Evolutionary conservation across 2,113 vertebrate species (phyloP), one percentile per base, ranked within the genome.

Genomic region (Laticauda laticaudata): DNA sequence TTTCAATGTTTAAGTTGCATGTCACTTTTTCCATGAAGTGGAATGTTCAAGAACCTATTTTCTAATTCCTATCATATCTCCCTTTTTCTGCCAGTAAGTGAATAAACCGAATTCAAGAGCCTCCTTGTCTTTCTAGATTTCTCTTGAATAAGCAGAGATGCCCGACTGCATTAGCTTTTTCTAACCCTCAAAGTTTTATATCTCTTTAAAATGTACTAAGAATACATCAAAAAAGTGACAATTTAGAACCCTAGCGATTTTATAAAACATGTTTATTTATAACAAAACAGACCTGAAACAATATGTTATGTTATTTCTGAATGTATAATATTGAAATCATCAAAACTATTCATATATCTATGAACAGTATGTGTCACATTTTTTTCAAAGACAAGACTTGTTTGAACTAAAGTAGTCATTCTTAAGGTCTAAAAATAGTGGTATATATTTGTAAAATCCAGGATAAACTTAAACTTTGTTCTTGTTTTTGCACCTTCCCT

Each of bases 371-470:
- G 15, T 81, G 69, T 89, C 43, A 26, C 34, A 87, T 34, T 56
- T 92, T 93, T 93, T 57, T 26, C 48, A 92, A 96, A 92, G 93
- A 87, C 94, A 91, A 94, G 43, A 69, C 39, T 91, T 53, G 91
- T 94, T 93, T 81, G 59, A 87, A 93, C 90, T 87, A 91, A 89
- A 95, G 85, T 86, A 94, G 92, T 93, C 95, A 94, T 85, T 96
- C 90, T 92, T 93, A 95, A 95, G 90, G 90, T 43, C 86, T 0
- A 0, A 88, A 96, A 96, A 96, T 95, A 96, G 88, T 88, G 59
- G 92, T 95, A 96, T 97, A 95, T 94, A 97, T 96, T 93, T 96
- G 95, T 92, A 96, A 96, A 93, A 92, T 94, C 95, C 94, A 96
- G 91, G 61, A 92, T 94, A 91, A 57, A 51, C 53, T 94, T 95